Base-by-base conservation (phyloP, 2,113 vertebrate species). In the Pitta sordida region DNA sequence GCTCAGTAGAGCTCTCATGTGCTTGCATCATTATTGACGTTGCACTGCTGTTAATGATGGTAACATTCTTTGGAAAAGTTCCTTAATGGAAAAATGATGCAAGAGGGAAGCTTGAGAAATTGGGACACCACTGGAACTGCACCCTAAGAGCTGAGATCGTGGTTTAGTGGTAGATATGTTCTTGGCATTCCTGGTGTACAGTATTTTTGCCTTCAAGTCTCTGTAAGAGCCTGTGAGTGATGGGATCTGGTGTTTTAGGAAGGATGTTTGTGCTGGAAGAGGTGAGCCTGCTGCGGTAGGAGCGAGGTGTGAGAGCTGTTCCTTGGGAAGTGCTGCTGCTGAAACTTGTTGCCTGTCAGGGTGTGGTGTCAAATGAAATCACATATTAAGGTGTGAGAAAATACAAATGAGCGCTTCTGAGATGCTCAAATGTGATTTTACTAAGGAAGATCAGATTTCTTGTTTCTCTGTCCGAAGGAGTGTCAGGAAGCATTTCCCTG, bases 91-190 rank as follows among this genome's bases (percentile, higher is more conserved):
- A 80, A 56, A 10, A 5, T 0, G 34, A 16, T 76, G 79, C 41
- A 76, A 79, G 53, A 58, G 36, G 37, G 44, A 76, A 88, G n/a
- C 55, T 37, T 48, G 30, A 49, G 70, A 76, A 87, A 64, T 12
- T 51, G 27, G 44, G 65, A 16, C 30, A 11, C n/a, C 10, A 4
- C 6, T 34, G 74, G 44, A 71, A 21, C 23, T 63, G 34, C 36
- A 24, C 62, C 43, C 36, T 26, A 1, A 83, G 36, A 68, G n/a
- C 52, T n/a, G 51, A 24, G 51, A 14, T 51, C 0, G 0, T 52
- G 32, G 15, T 67, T 78, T 70, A 55, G 21, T 63, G 34, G 34
- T 36, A 77, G 71, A 43, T 41, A 3, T 0, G 1, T 62, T 36
- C 60, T 74, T 69, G 46, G 23, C 46, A 20, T n/a, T 39, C 20